Conservation (phyloP, 2,113 vertebrate genomes). For the Onychostoma macrolepis region DNA sequence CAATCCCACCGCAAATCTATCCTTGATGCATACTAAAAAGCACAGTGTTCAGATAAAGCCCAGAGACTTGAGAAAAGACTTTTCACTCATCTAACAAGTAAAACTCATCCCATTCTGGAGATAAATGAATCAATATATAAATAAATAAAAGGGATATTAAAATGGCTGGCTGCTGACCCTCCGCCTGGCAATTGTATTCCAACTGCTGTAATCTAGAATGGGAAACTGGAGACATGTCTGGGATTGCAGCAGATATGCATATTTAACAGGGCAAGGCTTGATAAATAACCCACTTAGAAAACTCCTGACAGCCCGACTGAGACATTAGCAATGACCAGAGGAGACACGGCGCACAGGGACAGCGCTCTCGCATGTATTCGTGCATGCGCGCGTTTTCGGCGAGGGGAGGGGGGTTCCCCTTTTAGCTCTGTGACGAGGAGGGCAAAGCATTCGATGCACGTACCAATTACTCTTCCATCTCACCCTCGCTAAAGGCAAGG, state of each 20-base stretch:
- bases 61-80: neutral
- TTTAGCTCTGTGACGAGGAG: slow-evolving; percentile 70
- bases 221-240: slow-evolving; percentile 49
- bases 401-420: slow-evolving; percentile 57
- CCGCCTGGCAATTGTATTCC: slow-evolving; percentile 50
- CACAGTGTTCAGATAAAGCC: neutral
- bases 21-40: slow-evolving; percentile 8
- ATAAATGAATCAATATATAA: slow-evolving; percentile 54
- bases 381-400: slow-evolving; percentile 33
- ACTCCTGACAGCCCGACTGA: slow-evolving; percentile 75
- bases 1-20: neutral
- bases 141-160: slow-evolving; percentile 58
- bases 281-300: slow-evolving; percentile 75
- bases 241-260: slow-evolving; percentile 60
- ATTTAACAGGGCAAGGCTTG: slow-evolving; percentile 64
- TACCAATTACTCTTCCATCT: slow-evolving; percentile 90
- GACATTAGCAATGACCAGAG: slow-evolving; percentile 72
- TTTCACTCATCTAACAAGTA: slow-evolving; percentile 40
- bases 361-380: slow-evolving; percentile 26
- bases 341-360: slow-evolving; percentile 56
- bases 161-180: slow-evolving; percentile 50
- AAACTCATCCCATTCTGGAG: slow-evolving; percentile 30
- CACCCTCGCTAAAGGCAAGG: slow-evolving; percentile 83
- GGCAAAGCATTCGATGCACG: slow-evolving; percentile 79
- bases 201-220: slow-evolving; percentile 54